Base-by-base conservation (phyloP, 1,140 invertebrate genomes). In the Drosophila sp. region DNA sequence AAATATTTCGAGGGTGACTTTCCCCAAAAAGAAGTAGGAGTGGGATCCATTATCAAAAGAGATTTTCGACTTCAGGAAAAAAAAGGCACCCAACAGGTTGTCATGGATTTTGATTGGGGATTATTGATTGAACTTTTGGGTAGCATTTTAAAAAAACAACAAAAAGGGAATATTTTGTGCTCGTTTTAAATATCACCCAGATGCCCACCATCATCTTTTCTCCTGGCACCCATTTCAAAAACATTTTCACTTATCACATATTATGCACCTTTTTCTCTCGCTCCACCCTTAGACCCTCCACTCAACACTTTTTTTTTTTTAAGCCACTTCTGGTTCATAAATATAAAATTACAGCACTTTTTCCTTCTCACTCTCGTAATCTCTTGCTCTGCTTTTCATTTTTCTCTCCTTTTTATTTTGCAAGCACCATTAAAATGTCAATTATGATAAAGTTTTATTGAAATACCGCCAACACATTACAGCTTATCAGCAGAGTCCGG, bases 381-480 rank as follows among this genome's bases (percentile, higher is more conserved):
- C 11, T 41, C 6, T n/a, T 1, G 38, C 17, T 27, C 25, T 50
- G 23, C 4, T 27, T 27, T 32, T 68, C 57, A n/a, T n/a, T 41
- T 50, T 61, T 63, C 57, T 64, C 29, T 32, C 47, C 44, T 71
- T 72, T 30, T 70, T 79, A 81, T 71, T 79, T 71, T 63, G 68
- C 38, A 54, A 69, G 35, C 55, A 50, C 83, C 83, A 89, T 87
- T 87, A 87, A 87, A 87, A 89, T 83, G 84, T 87, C 85, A 84
- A 89, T 89, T 90, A 89, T 90, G 84, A 89, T 90, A 84, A 90
- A 89, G 80, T 89, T 90, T 89, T 89, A 89, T 89, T 84, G 85
- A 74, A 84, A 89, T 85, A 80, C 84, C 84, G 77, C 61, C 56
- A 58, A 69, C 65, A 80, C 84, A 89, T 90, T 90, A 90, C 57